A percentile compares a stretch with the other conserved stretches of the same genome.
These are phyloP conservation scores for Geopemphigus sp. DNA, from an alignment of 1,140 invertebrate genomes.

Conservation along the genomic window DNA sequence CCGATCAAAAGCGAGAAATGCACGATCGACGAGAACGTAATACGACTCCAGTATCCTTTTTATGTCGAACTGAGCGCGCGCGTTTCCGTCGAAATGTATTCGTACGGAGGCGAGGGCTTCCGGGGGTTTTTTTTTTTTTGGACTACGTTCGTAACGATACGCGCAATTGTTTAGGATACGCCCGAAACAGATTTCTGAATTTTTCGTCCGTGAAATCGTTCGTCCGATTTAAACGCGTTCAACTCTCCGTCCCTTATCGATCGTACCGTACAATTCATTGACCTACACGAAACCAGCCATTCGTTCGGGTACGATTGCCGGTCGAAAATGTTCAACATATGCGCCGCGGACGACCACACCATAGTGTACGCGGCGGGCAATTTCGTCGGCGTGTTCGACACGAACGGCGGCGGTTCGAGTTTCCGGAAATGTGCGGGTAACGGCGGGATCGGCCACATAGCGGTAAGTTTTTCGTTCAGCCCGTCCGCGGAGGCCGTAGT, in stretches of 20 bases:
- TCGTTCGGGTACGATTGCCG: slow-evolving; percentile 83
- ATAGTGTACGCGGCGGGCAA: slow-evolving; percentile 78
- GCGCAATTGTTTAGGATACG: too few species aligned
- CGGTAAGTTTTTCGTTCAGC: slow-evolving; percentile 60
- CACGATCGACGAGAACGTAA: slow-evolving; percentile 35
- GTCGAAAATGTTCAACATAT: slow-evolving; percentile 74
- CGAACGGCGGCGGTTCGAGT: slow-evolving; percentile 64
- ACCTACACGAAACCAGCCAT: slow-evolving; percentile 60
- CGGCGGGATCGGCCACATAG: slow-evolving; percentile 74
- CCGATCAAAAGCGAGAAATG: slow-evolving; percentile 40
- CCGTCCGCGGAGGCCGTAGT: too few species aligned
- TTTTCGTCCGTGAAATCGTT: too few species aligned
- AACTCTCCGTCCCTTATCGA: too few species aligned
- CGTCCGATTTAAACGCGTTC: too few species aligned
- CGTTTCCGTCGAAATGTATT: too few species aligned
- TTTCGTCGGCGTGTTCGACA: slow-evolving; percentile 73
- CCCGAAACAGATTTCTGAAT: too few species aligned
- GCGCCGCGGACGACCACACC: slow-evolving; percentile 68
- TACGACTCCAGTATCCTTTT: slow-evolving; percentile 52
- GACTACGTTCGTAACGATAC: too few species aligned
- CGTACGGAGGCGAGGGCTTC: too few species aligned
- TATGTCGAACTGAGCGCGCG: too few species aligned
- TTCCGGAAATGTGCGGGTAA: slow-evolving; percentile 72
- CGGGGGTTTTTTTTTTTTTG: too few species aligned
- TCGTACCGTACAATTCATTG: slow-evolving; percentile 19